phyloP scores from a whole-genome alignment of 2,113 vertebrate genomes.

The Stomatorhinus ivindoensis region DNA sequence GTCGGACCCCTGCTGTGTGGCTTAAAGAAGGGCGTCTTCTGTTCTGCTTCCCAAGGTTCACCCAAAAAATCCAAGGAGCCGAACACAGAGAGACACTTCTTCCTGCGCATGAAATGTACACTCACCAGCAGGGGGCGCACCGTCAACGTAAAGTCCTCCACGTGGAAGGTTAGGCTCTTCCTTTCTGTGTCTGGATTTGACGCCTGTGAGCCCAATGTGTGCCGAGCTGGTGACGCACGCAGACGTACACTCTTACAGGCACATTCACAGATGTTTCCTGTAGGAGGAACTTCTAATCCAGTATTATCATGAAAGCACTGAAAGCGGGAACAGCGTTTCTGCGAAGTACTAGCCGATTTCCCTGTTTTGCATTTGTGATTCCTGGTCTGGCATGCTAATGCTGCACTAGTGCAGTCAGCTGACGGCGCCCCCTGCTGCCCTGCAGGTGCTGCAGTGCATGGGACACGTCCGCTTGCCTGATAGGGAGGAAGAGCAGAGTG shows the following conservation, averaged over 20 bases:
- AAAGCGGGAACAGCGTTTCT: neutral
- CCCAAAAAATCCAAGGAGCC: conserved; percentile 82
- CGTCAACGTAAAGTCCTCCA: conserved; percentile 95
- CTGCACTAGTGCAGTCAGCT: neutral
- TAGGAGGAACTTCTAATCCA: neutral
- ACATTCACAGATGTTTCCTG: neutral
- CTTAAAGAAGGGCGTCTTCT: neutral
- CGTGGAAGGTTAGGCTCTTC: conserved; percentile 79
- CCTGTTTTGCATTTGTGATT: neutral
- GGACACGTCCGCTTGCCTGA: conserved; percentile 80
- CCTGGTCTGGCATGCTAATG: neutral
- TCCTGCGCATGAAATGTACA: conserved; percentile 96
- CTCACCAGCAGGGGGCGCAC: conserved; percentile 91
- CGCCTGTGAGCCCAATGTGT: neutral
- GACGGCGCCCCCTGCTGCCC: neutral
- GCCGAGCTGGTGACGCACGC: neutral
- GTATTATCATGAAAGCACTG: neutral
- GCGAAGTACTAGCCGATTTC: neutral
- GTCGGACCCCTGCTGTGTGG: neutral
- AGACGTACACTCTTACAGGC: neutral
- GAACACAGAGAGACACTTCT: conserved; percentile 84
- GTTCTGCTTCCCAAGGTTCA: conserved; percentile 67
- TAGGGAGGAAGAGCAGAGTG: conserved; percentile 50
- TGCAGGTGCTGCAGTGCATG: conserved; percentile 86
- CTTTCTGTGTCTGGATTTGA: neutral